These are phyloP conservation scores for Ectemnius cavifrons DNA, from an alignment of 2,888 invertebrate species.

Conservation along the genomic window DNA sequence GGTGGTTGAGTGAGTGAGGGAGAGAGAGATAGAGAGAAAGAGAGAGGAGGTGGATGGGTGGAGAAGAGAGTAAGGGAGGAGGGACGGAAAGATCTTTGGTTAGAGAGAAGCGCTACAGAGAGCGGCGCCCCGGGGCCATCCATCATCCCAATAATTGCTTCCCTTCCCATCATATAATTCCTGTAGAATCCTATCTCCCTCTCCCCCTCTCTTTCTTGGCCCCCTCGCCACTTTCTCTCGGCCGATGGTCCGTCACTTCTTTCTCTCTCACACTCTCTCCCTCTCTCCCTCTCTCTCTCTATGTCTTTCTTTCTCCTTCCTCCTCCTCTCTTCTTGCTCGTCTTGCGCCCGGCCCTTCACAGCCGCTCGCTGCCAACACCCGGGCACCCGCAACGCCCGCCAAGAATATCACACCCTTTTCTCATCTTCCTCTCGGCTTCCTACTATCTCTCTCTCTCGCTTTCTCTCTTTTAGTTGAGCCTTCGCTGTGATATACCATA, in stretches of 20 bases:
- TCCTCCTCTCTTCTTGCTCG: slow-evolving; percentile 23
- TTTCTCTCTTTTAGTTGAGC: slow-evolving; percentile 11
- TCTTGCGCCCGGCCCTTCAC: slow-evolving; percentile 41
- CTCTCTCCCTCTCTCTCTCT: slow-evolving; percentile 25
- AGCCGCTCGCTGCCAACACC: slow-evolving; percentile 52
- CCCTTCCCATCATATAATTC: slow-evolving; percentile 68
- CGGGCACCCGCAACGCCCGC: slow-evolving; percentile 53
- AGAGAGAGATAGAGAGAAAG: slow-evolving; percentile 21
- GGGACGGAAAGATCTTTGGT: slow-evolving; percentile 67
- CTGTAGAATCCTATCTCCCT: slow-evolving; percentile 66
- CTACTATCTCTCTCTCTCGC: slow-evolving; percentile 26
- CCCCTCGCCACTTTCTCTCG: slow-evolving; percentile 30
- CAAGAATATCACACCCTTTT: slow-evolving; percentile 57
- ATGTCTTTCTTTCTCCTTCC: no score
- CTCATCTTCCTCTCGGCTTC: slow-evolving; percentile 41
- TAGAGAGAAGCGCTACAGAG: slow-evolving; percentile 67
- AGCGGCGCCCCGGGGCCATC: slow-evolving; percentile 75
- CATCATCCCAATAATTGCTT: slow-evolving; percentile 70
- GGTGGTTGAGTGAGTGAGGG: slow-evolving; percentile 15
- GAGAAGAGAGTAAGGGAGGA: slow-evolving; percentile 35
- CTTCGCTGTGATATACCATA: no score
- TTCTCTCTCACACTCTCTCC: slow-evolving; percentile 21
- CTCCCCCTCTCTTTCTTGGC: slow-evolving; percentile 24
- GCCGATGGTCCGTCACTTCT: slow-evolving; percentile 20
- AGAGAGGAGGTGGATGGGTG: slow-evolving; percentile 33